phyloP scores from a whole-genome alignment of 2,797 vertebrate species.

The Simalia tracyae region DNA sequence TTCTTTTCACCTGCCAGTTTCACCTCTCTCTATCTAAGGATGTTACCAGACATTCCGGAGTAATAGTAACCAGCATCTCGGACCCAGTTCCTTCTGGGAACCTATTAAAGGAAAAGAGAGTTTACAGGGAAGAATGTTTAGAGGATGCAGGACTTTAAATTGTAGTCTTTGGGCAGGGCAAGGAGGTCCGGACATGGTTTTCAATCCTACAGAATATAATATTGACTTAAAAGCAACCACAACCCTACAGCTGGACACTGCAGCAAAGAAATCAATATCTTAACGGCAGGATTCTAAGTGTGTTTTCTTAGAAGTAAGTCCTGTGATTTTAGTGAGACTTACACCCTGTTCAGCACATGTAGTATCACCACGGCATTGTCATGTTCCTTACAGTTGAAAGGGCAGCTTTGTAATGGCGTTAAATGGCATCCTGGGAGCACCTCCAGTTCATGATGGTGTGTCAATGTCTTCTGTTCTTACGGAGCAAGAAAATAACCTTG shows the following conservation, averaged over 20 bases:
- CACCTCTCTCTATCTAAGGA: conserved; percentile 60
- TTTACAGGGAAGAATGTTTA: conserved; percentile 70
- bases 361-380: conserved; percentile 51
- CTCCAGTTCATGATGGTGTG: conserved; percentile 53
- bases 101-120: conserved; percentile 15
- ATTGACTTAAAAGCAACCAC: conserved; percentile 35
- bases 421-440: conserved; percentile 60
- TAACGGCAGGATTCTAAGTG: background rate
- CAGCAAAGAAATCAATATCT: conserved; percentile 70
- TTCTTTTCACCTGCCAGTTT: conserved; percentile 33
- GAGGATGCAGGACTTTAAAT: conserved; percentile 68
- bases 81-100: conserved; percentile 42
- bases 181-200: conserved; percentile 62
- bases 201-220: conserved; percentile 39
- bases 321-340: background rate
- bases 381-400: conserved; percentile 72
- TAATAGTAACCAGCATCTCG: conserved; percentile 64
- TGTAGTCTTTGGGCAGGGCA: conserved; percentile 60
- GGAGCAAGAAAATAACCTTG: conserved; percentile 57
- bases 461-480: conserved; percentile 58
- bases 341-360: background rate
- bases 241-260: conserved; percentile 59
- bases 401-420: conserved; percentile 63
- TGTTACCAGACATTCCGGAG: conserved; percentile 63
- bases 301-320: background rate